A percentile compares a stretch with the other conserved stretches of the same genome.
Evolutionary conservation across 2,888 invertebrate species (phyloP).

Genomic region (Seira musarum): DNA sequence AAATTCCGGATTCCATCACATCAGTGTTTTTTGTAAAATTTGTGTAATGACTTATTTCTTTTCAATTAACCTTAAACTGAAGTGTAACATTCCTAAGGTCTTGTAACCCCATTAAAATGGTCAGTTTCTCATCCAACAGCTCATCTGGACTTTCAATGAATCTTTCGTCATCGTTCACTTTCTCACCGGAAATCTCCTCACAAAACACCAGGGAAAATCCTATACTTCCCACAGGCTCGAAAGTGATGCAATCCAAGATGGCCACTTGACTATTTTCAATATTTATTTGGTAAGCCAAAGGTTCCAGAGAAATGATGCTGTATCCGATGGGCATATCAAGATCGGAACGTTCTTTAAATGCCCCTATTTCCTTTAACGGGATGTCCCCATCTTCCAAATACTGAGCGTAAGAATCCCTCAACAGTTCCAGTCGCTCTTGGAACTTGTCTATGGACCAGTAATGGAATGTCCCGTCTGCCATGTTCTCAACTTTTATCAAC

Average conservation of each 20-base stretch:
- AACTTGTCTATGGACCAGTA: constrained; percentile 39
- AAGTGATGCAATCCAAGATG: constrained; percentile 39
- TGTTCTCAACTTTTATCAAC: constrained; percentile 43
- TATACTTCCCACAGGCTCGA: constrained; percentile 42
- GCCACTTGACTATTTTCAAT: constrained; percentile 34
- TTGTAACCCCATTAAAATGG: constrained; percentile 33
- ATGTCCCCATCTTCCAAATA: constrained; percentile 43
- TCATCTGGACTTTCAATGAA: constrained; percentile 53
- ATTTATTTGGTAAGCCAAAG: constrained; percentile 46
- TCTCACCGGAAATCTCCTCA: constrained; percentile 33
- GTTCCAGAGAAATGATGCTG: constrained; percentile 43
- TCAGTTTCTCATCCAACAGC: constrained; percentile 37
- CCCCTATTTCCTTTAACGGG: constrained; percentile 45
- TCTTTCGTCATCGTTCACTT: constrained; percentile 38
- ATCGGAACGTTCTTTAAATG: constrained; percentile 45
- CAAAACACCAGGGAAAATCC: constrained; percentile 31
- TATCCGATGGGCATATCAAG: constrained; percentile 53
- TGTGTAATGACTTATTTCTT: no score
- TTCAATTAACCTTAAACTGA: constrained; percentile 48
- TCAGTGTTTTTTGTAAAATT: no score
- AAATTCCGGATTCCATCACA: no score
- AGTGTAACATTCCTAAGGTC: constrained; percentile 16
- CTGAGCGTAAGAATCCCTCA: constrained; percentile 39
- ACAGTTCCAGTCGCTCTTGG: constrained; percentile 25
- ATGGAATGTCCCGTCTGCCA: constrained; percentile 32